Conservation (phyloP, 2,888 invertebrate genomes). For the Penaeus monodon region DNA sequence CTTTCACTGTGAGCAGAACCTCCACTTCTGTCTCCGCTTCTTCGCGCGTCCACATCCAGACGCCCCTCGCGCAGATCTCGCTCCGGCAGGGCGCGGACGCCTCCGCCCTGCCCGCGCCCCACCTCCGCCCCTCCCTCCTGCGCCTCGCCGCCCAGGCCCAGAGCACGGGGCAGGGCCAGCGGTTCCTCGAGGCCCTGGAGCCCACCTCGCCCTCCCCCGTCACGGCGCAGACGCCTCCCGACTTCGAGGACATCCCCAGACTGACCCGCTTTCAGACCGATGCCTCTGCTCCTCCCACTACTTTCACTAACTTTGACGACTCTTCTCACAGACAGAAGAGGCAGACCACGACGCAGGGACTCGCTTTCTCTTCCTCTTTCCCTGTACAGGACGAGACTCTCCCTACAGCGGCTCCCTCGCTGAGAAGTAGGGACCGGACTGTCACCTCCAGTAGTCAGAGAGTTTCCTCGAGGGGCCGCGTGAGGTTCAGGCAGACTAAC, state of each 20-base stretch:
- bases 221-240: slow-evolving; percentile 47
- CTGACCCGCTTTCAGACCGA: slow-evolving; percentile 39
- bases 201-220: slow-evolving; percentile 40
- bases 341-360: too few species aligned
- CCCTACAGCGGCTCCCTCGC: slow-evolving; percentile 23
- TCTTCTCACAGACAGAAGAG: neutral
- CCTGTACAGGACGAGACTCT: slow-evolving; percentile 20
- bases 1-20: slow-evolving; percentile 63
- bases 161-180: slow-evolving; percentile 46
- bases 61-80: slow-evolving; percentile 64
- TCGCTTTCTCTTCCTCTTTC: slow-evolving; percentile 25
- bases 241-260: slow-evolving; percentile 60
- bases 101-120: slow-evolving; percentile 59
- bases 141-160: slow-evolving; percentile 63
- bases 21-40: slow-evolving; percentile 64
- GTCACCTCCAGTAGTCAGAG: slow-evolving; percentile 23
- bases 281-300: slow-evolving; percentile 19
- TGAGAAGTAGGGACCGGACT: slow-evolving; percentile 10
- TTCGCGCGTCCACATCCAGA: slow-evolving; percentile 63
- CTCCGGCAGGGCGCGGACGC: slow-evolving; percentile 56
- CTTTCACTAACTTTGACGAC: neutral
- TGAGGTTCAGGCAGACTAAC: slow-evolving; percentile 23
- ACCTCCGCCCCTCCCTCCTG: slow-evolving; percentile 62
- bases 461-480: slow-evolving; percentile 40
- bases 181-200: slow-evolving; percentile 18